These are phyloP conservation scores for Malurus cyaneus DNA, from an alignment of 2,113 vertebrate genomes.

Conservation along the genomic window DNA sequence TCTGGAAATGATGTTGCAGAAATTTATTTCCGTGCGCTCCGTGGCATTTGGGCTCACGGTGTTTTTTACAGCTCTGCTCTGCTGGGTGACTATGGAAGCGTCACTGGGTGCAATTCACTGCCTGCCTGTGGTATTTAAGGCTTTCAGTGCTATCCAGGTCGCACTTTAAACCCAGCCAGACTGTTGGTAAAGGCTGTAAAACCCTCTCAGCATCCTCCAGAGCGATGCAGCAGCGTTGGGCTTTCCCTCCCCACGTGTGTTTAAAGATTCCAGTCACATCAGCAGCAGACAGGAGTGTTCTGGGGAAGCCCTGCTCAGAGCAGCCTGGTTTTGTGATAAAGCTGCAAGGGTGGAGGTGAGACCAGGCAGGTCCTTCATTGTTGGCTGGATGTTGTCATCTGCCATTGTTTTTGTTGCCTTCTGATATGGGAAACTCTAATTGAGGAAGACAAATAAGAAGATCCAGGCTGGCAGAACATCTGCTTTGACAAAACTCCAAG, in stretches of 20 bases:
- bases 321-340: not conserved
- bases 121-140: not conserved
- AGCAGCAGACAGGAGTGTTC: not conserved
- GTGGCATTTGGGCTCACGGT: not conserved
- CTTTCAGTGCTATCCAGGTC: not conserved
- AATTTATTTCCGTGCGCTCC: not conserved
- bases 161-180: not conserved
- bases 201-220: not conserved
- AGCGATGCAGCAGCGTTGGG: not conserved
- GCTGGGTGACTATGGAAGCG: not conserved
- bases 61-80: not conserved
- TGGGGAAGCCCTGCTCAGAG: not conserved
- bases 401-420: not conserved
- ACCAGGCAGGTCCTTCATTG: not conserved
- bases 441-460: not conserved
- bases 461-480: not conserved
- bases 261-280: not conserved
- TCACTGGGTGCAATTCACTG: not conserved
- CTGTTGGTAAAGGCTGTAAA: not conserved
- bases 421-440: not conserved
- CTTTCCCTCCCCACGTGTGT: not conserved
- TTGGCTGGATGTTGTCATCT: not conserved
- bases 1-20: not conserved
- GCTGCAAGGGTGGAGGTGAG: not conserved
- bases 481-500: not conserved